Conservation (phyloP, 2,797 vertebrate species). For the Podargus strigoides region DNA sequence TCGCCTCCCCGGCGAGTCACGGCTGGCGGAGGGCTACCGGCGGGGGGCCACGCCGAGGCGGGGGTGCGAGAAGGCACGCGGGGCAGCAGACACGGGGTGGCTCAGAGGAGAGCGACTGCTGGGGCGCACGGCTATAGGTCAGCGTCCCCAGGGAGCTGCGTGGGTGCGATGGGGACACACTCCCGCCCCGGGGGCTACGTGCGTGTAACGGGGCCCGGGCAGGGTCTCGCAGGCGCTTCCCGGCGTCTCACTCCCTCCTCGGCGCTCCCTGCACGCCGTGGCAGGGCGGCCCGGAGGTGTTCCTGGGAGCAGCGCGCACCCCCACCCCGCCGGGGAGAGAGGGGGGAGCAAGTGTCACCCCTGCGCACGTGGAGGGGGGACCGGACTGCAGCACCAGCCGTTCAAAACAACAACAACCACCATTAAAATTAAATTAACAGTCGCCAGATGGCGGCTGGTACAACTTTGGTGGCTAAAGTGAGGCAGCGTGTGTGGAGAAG, state of each 20-base stretch:
- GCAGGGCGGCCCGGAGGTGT: slow-evolving; percentile 5
- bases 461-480: slow-evolving; percentile 44
- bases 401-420: slow-evolving; percentile 33
- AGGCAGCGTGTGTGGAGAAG: not conserved
- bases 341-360: not conserved
- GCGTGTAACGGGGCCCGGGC: slow-evolving; percentile 50
- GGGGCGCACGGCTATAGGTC: not conserved
- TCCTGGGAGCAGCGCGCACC: not conserved
- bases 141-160: not conserved
- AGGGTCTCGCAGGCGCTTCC: slow-evolving; percentile 71
- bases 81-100: not conserved
- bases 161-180: not conserved
- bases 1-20: slow-evolving; percentile 56
- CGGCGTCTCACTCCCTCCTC: slow-evolving; percentile 59
- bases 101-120: not conserved
- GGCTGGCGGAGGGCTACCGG: slow-evolving; percentile 62
- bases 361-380: slow-evolving; percentile 29
- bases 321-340: not conserved
- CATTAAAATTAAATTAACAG: slow-evolving; percentile 60
- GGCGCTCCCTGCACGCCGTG: slow-evolving; percentile 24
- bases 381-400: slow-evolving; percentile 51
- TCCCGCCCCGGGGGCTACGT: not conserved
- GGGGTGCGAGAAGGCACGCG: not conserved
- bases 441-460: slow-evolving; percentile 77
- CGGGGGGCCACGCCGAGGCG: not conserved